Base-by-base conservation (phyloP, 23 tunicate genomes). In the Halocynthia aurantium region DNA sequence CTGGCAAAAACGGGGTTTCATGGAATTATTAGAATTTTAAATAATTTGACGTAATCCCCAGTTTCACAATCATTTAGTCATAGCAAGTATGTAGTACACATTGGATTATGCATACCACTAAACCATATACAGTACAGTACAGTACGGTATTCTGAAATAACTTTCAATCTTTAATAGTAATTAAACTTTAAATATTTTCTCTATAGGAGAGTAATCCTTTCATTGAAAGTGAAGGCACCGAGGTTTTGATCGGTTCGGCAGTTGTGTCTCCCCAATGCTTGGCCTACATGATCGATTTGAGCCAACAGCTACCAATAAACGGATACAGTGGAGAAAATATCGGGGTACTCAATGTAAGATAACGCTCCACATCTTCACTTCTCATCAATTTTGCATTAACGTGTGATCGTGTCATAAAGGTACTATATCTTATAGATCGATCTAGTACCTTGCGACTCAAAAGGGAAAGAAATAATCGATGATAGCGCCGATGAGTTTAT, bases 181-280 rank as follows among this genome's bases (percentile, higher is more conserved):
- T 31, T 31, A 4, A 31, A 31, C 44, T 31, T 31, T 31, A 31
- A 31, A 31, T 31, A 31, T 31, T 31, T 31, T 31, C 44, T 31
- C 1, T 31, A 31, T 31, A 74, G 78, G 78, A 74, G 31, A 54
- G 56, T 12, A 74, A 74, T 56, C 78, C 78, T 7, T 74, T 74
- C 4, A 49, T 54, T 13, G 78, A 74, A 56, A 64, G 31, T 55
- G 21, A 62, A 54, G 19, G 22, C 9, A 8, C 63, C 8, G 78
- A 74, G 8, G 57, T 74, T 17, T 74, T 74, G 78, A 74, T 74
- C 6, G 78, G 78, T 54, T 74, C 78, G 21, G 62, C 78, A 12
- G 78, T 53, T 51, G 78, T 74, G 8, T 74, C 78, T 74, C 78
- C 78, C 12, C 78, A 56, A 54, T 74, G 78, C 63, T 64, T 74